A percentile compares a stretch with the other conserved stretches of the same genome.
Evolutionary conservation across 2,888 invertebrate genomes (phyloP).

Genomic region (Norana najaformis): DNA sequence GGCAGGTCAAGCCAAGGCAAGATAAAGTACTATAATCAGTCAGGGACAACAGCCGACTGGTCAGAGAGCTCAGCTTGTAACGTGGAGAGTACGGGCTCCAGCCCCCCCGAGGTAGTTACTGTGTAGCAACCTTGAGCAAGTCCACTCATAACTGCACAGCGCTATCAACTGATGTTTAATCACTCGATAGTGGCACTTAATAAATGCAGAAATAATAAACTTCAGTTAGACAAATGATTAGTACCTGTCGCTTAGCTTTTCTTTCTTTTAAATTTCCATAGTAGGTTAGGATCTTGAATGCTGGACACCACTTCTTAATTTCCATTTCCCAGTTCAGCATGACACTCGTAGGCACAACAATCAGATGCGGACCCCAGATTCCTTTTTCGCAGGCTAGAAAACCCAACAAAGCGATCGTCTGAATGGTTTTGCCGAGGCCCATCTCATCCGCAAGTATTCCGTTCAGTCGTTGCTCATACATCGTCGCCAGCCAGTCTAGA

Average conservation of each 20-base stretch:
- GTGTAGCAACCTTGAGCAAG: too few relatives aligned
- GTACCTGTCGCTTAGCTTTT: slow-evolving; percentile 64
- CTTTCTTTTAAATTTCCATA: slow-evolving; percentile 95
- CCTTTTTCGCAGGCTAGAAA: slow-evolving; percentile 73
- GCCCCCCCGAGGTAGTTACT: too few relatives aligned
- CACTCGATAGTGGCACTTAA: too few relatives aligned
- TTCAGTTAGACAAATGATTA: slow-evolving; percentile 26
- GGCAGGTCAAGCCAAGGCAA: background rate
- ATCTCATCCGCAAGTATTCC: slow-evolving; percentile 99
- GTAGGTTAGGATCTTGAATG: slow-evolving; percentile 96
- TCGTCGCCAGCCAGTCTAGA: slow-evolving; percentile 95
- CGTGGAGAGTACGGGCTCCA: too few relatives aligned
- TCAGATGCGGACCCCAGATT: slow-evolving; percentile 97
- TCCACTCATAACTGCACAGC: too few relatives aligned
- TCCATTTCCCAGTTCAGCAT: slow-evolving; percentile 99
- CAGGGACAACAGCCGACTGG: too few relatives aligned
- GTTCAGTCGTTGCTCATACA: slow-evolving; percentile 75
- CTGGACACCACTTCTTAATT: slow-evolving; percentile 99
- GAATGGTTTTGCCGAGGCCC: slow-evolving; percentile 94
- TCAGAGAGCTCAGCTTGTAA: too few relatives aligned
- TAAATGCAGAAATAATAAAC: too few relatives aligned
- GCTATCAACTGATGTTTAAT: too few relatives aligned
- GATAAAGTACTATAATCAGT: background rate
- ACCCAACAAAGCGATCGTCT: slow-evolving; percentile 94
- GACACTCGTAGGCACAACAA: slow-evolving; percentile 97